Conservation (phyloP, 2,113 vertebrate species). For the Okapia johnstoni region DNA sequence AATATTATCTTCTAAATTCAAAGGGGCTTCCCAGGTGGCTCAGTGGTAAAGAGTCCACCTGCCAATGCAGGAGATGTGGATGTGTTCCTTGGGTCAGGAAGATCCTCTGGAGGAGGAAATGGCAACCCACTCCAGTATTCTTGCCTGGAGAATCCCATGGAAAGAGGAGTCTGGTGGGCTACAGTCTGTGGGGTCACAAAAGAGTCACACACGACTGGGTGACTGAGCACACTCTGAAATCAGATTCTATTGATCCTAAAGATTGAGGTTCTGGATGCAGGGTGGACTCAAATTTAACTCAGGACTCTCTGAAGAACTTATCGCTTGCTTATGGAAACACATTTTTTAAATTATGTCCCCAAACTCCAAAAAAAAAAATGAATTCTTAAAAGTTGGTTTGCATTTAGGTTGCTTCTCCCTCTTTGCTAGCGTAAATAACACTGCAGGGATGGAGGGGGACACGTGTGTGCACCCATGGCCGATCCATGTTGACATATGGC, state of each 20-base stretch:
- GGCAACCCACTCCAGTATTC: neutral
- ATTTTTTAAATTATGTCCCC: neutral
- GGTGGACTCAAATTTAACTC: neutral
- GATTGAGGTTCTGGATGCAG: neutral
- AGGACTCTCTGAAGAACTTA: neutral
- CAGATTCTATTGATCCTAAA: too few relatives aligned
- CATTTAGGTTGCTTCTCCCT: neutral
- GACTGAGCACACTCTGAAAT: neutral
- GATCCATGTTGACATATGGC: neutral
- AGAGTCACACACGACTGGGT: neutral
- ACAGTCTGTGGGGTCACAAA: neutral
- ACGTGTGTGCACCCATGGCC: neutral
- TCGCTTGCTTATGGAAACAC: neutral
- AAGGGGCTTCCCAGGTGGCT: neutral
- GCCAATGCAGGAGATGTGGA: neutral
- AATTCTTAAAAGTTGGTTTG: neutral
- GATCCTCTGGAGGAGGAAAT: neutral
- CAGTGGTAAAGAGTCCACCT: neutral
- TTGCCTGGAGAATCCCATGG: neutral
- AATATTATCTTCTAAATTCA: neutral
- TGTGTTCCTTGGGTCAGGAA: neutral
- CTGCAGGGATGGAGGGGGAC: neutral
- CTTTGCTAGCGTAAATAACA: neutral
- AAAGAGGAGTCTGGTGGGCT: neutral
- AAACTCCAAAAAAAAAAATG: neutral